A percentile compares a stretch with the other conserved stretches of the same genome.
Evolutionary conservation across 2,888 invertebrate genomes (phyloP).

Genomic region (Hemistola chrysoprasaria): DNA sequence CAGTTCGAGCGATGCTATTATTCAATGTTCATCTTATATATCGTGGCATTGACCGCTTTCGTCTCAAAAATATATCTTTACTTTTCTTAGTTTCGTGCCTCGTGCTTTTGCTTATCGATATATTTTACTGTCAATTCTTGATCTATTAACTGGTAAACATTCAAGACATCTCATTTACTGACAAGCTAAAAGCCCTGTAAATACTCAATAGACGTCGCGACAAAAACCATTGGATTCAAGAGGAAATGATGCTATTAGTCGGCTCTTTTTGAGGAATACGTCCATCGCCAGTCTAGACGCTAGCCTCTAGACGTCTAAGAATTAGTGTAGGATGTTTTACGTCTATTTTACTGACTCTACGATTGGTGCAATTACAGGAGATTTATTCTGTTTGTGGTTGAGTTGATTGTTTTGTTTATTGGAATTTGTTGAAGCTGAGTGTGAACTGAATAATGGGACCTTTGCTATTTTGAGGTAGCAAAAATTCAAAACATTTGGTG

Average conservation of each 20-base stretch:
- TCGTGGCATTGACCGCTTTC: too few species aligned
- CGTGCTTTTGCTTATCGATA: too few species aligned
- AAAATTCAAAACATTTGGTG: too few species aligned
- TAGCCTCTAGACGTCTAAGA: constrained; percentile 1
- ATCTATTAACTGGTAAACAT: too few species aligned
- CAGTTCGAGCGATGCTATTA: too few species aligned
- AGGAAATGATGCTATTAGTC: constrained; percentile 25
- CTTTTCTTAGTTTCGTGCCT: too few species aligned
- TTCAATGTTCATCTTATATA: too few species aligned
- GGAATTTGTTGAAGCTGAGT: too few species aligned
- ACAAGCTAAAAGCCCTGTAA: not conserved
- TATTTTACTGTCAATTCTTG: too few species aligned
- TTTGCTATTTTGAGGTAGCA: too few species aligned
- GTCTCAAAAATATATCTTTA: too few species aligned
- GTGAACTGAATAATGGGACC: too few species aligned
- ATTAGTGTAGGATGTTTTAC: not conserved
- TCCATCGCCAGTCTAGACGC: not conserved
- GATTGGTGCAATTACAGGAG: constrained; percentile 13
- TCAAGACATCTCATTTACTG: constrained; percentile 5
- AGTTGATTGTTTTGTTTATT: not conserved
- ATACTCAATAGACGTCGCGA: constrained; percentile 6
- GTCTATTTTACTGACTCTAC: not conserved
- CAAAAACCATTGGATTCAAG: constrained; percentile 11
- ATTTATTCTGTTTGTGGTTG: constrained; percentile 11
- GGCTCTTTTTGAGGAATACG: constrained; percentile 18